phyloP scores from a whole-genome alignment of 2,888 invertebrate species.

The Anoplius nigerrimus region DNA sequence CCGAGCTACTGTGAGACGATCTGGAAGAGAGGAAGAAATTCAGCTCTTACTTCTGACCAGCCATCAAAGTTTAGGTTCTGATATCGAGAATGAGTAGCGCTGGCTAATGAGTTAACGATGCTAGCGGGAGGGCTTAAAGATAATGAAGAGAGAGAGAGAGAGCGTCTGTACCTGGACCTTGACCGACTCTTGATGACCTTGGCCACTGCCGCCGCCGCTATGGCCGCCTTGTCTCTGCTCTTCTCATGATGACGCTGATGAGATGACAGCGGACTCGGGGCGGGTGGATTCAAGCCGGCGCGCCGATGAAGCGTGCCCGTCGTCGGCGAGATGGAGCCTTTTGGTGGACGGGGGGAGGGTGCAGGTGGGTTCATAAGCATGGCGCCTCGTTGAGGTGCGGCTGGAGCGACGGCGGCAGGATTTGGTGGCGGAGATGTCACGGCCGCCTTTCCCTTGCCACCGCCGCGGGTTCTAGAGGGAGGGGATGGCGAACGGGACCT shows the following conservation, averaged over 20 bases:
- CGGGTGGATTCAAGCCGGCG: slow-evolving; percentile 72
- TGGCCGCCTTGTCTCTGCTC: slow-evolving; percentile 67
- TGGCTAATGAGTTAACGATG: too few relatives aligned
- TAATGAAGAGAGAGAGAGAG: too few relatives aligned
- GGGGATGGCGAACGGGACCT: slow-evolving; percentile 76
- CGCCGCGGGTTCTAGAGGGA: slow-evolving; percentile 73
- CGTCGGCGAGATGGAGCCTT: slow-evolving; percentile 71
- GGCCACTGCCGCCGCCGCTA: slow-evolving; percentile 70
- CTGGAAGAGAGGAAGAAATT: slow-evolving; percentile 53
- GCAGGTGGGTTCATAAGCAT: slow-evolving; percentile 87
- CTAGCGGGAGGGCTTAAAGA: too few relatives aligned
- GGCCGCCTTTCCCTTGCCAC: slow-evolving; percentile 68
- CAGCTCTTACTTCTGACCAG: slow-evolving; percentile 6
- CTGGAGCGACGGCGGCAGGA: slow-evolving; percentile 70
- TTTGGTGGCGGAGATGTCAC: slow-evolving; percentile 66
- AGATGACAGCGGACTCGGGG: slow-evolving; percentile 66
- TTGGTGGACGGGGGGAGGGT: slow-evolving; percentile 78
- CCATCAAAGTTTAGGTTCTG: background rate
- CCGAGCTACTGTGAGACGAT: slow-evolving; percentile 76
- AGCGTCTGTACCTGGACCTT: slow-evolving; percentile 65
- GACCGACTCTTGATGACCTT: slow-evolving; percentile 73
- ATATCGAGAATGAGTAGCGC: too few relatives aligned
- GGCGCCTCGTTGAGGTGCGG: slow-evolving; percentile 80
- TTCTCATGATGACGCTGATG: slow-evolving; percentile 69
- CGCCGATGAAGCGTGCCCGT: slow-evolving; percentile 71